These are phyloP conservation scores for Megatriorchis doriae DNA, from an alignment of 2,113 vertebrate species.

Conservation along the genomic window DNA sequence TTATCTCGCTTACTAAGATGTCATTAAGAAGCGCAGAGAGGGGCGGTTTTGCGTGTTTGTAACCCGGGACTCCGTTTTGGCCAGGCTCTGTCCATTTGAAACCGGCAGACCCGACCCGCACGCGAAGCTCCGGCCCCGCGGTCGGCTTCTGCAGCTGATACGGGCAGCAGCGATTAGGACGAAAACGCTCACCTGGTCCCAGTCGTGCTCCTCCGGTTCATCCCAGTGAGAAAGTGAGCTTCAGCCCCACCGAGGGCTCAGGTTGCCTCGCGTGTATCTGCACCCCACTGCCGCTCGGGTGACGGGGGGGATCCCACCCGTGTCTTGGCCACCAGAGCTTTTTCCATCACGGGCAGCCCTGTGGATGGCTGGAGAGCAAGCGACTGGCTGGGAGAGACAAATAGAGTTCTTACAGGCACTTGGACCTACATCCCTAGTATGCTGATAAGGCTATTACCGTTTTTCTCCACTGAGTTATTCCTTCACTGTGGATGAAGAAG, in stretches of 20 bases:
- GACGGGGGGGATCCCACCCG: fast-evolving
- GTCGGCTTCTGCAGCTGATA: neutral
- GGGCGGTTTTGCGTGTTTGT: neutral
- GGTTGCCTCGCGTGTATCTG: neutral
- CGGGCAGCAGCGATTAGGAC: fast-evolving
- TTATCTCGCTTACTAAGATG: neutral
- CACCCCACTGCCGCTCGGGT: fast-evolving
- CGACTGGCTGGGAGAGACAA: neutral
- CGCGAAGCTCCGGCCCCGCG: neutral
- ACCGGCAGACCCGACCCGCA: neutral
- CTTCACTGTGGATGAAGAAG: neutral
- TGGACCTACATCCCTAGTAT: neutral
- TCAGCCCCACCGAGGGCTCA: neutral
- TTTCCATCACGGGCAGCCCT: neutral
- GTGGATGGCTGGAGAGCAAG: neutral
- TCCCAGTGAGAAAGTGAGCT: too few relatives aligned
- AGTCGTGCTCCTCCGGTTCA: fast-evolving
- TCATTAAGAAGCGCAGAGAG: neutral
- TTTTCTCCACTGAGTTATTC: neutral
- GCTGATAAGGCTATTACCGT: neutral
- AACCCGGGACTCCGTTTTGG: neutral
- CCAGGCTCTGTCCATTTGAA: neutral
- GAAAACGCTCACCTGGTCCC: neutral
- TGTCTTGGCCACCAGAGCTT: neutral
- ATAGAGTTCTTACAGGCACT: neutral